phyloP scores from a whole-genome alignment of 2,797 vertebrate genomes.

The Pseudomugil tenellus region DNA sequence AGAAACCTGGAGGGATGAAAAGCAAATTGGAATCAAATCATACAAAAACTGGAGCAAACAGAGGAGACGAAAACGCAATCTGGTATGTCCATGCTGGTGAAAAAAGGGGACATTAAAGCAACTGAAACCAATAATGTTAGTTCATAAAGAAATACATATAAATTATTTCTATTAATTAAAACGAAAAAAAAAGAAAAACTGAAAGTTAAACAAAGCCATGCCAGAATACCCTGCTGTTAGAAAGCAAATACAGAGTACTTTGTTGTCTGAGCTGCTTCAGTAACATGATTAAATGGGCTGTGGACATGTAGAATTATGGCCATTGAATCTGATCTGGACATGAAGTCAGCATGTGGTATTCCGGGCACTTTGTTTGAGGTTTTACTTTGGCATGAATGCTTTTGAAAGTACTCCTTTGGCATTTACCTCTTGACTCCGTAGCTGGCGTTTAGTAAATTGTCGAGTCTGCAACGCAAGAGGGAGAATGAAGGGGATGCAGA shows the following conservation, averaged over 20 bases:
- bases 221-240: conserved; percentile 86
- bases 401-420: conserved; percentile 86
- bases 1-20: conserved; percentile 89
- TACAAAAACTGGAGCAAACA: conserved; percentile 85
- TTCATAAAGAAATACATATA: conserved; percentile 83
- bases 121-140: conserved; percentile 89
- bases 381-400: conserved; percentile 86
- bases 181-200: conserved; percentile 72
- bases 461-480: conserved; percentile 93
- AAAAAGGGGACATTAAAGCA: conserved; percentile 86
- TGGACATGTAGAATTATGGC: conserved; percentile 60
- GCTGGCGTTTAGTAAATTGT: conserved; percentile 99
- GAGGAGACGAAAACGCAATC: conserved; percentile 88
- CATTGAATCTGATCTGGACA: conserved; percentile 66
- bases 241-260: conserved; percentile 49
- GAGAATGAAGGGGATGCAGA: conserved; percentile 88
- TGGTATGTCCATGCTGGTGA: conserved; percentile 90
- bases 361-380: conserved; percentile 85
- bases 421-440: conserved; percentile 99
- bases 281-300: conserved; percentile 58
- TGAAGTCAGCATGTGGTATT: conserved; percentile 85
- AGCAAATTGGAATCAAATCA: conserved; percentile 86
- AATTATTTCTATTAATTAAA: conserved; percentile 80
- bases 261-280: conserved; percentile 54
- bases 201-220: conserved; percentile 87